These are phyloP conservation scores for Archilochus colubris DNA, from an alignment of 2,113 vertebrate genomes.

Conservation along the genomic window DNA sequence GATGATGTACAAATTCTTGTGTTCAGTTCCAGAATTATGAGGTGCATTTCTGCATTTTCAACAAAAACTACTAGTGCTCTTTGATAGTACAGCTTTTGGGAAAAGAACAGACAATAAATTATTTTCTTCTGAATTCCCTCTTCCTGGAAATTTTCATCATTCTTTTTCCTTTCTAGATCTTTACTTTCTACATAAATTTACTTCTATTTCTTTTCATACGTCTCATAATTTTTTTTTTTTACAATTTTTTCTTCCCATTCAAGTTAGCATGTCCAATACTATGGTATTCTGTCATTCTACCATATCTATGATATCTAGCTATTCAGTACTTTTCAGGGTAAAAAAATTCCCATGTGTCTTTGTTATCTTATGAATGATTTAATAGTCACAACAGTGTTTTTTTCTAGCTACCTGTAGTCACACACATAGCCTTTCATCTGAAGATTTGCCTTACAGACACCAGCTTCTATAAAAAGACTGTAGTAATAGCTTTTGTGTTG, in stretches of 20 bases:
- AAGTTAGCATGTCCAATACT: background rate
- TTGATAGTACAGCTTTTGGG: background rate
- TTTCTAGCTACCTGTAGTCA: background rate
- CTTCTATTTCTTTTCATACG: background rate
- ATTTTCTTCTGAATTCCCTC: background rate
- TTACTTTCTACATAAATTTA: background rate
- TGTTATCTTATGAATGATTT: background rate
- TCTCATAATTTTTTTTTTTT: background rate
- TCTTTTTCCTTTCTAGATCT: background rate
- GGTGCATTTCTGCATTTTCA: background rate
- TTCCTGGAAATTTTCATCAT: background rate
- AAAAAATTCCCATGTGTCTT: background rate
- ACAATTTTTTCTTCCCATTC: background rate
- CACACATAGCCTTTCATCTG: background rate
- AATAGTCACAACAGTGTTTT: accelerated
- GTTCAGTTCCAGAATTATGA: background rate
- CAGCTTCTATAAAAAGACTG: background rate
- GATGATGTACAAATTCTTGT: background rate
- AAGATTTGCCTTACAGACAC: background rate
- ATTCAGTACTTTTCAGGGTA: background rate
- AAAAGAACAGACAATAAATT: background rate
- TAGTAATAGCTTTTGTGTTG: background rate
- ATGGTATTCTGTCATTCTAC: background rate
- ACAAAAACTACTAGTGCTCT: background rate
- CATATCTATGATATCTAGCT: background rate